Evolutionary conservation across 2,797 vertebrate genomes (phyloP), one percentile per base, ranked within the genome.

Genomic region (Chaetophractus vellerosus): DNA sequence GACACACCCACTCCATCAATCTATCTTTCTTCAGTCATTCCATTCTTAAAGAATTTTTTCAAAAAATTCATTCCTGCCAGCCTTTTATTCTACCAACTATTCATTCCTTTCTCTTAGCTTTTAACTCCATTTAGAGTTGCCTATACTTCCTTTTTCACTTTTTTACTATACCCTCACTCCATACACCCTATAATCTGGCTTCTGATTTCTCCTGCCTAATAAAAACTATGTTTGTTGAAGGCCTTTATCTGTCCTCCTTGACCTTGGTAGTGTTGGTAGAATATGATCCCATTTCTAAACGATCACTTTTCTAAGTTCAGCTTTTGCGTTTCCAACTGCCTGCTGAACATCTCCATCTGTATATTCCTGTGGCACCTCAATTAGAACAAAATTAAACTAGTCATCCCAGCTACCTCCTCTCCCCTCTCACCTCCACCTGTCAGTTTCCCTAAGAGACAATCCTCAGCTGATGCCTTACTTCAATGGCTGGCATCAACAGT

Each of bases 201-300:
- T 94, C 68, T 48, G 38, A 87, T 84, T 87, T 91, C 28, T 86
- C 50, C 3, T 80, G 66, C 1, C 36, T 76, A 80, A 87, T 75
- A 88, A 55, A 95, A 93, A 63, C 38, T 48, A 48, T 33, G 26
- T 21, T 31, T 68, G 14, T 75, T 88, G 48, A 92, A 85, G 52
- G 24, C 23, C 9, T 21, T 68, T 87, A 72, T 68, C 3, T 18
- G 63, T 72, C 31, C 9, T 41, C 33, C 52, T 78, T 82, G 38
- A 82, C 3, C 10, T 48, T 11, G 36, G 28, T 78, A n/a, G 57
- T 55, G 59, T 2, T 24, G 69, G 11, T 33, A 72, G 55, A 78
- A 68, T 63, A 74, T 3, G 31, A 90, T 31, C 9, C 45, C 12
- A 12, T 28, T 50, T 68, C 28, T 71, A 80, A 95, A 75, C 10